Evolutionary conservation across 2,113 vertebrate species (phyloP).

Genomic region (Aptenodytes patagonicus): DNA sequence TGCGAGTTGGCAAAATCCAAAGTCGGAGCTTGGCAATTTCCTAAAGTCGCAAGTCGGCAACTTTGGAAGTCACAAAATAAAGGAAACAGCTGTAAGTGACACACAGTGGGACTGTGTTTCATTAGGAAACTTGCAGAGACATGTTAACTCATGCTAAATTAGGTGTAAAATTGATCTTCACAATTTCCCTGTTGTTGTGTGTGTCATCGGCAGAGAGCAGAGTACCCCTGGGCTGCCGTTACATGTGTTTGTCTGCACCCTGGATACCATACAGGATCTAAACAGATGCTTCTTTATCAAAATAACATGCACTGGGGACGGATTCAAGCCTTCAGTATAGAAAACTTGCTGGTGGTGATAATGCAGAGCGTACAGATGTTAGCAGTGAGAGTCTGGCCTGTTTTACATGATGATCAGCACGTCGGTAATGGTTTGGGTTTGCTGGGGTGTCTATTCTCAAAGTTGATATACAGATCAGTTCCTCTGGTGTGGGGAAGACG

Average conservation of each 20-base stretch:
- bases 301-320: neutral
- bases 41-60: neutral
- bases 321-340: neutral
- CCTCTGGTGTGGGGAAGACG: neutral
- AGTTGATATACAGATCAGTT: neutral
- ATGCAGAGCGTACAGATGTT: neutral
- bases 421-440: neutral
- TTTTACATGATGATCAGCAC: neutral
- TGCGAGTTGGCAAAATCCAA: neutral
- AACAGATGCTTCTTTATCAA: neutral
- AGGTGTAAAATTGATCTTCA: conserved; percentile 16
- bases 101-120: neutral
- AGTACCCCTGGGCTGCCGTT: neutral
- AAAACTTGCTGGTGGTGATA: neutral
- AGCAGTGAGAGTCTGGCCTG: neutral
- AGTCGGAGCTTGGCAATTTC: neutral
- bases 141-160: neutral
- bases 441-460: neutral
- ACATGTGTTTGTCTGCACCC: neutral
- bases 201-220: neutral
- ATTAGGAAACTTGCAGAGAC: neutral
- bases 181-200: neutral
- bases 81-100: conserved; percentile 5
- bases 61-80: neutral
- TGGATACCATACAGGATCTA: neutral